Evolutionary conservation across 1,140 invertebrate genomes (phyloP).

Genomic region (Psix sp.): DNA sequence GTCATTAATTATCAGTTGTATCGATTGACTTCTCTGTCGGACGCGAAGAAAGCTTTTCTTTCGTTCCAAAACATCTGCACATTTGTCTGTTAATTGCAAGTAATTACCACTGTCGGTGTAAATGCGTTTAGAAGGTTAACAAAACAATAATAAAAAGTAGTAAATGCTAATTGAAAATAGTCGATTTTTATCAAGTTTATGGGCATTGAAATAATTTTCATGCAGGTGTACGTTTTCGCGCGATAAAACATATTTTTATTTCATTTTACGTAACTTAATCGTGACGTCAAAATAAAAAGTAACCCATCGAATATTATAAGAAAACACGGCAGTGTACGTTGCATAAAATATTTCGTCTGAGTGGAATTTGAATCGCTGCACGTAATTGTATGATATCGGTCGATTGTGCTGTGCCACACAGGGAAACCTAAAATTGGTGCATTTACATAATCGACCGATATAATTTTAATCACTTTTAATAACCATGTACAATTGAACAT

Average conservation of each 20-base stretch:
- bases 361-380: conserved; percentile 12
- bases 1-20: conserved; percentile 23
- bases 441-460: conserved; percentile 23
- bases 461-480: conserved; percentile 19
- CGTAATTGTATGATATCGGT: conserved; percentile 18
- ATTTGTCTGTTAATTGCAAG: conserved; percentile 10
- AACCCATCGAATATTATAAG: too few species aligned
- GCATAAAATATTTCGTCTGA: conserved; percentile 7
- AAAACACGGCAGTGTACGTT: neutral
- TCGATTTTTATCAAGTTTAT: too few species aligned
- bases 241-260: too few species aligned
- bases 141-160: conserved; percentile 1
- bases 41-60: too few species aligned
- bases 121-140: too few species aligned
- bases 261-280: too few species aligned
- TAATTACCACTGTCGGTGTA: conserved; percentile 3
- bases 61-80: conserved; percentile 6
- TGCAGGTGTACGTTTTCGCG: too few species aligned
- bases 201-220: too few species aligned
- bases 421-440: conserved; percentile 19
- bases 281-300: too few species aligned
- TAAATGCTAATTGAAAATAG: too few species aligned
- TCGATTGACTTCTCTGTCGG: too few species aligned
- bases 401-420: conserved; percentile 9
- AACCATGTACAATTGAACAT: conserved; percentile 7